A percentile compares a stretch with the other conserved stretches of the same genome.
These are phyloP conservation scores for Bos taurus DNA, from an alignment of 2,113 vertebrate genomes.

Conservation along the genomic window ARS-UCD2.0 NC_037337.1:18717001-18717500, in stretches of 20 bases:
- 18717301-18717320: not conserved
- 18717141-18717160: not conserved
- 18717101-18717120: not conserved
- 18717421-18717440: not conserved
- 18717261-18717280: not conserved
- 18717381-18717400: not conserved
- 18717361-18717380: not conserved
- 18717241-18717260: not conserved
- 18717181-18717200: not conserved
- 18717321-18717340: not conserved
- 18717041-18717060: constrained; percentile 2
- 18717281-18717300: not conserved
- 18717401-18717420: not conserved
- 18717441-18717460: not conserved
- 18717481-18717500: not conserved
- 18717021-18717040: constrained; percentile 82
- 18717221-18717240: not conserved
- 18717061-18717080: constrained; percentile 29
- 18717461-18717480: not conserved
- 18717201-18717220: not conserved
- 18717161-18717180: not conserved
- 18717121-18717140: not conserved
- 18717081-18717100: constrained; percentile 18
- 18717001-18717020: constrained; percentile 92
- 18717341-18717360: not conserved